Percentiles rank a stretch among this genome's conserved stretches.
These are phyloP conservation scores for Rhagoletis pomonella DNA, from an alignment of 1,140 invertebrate genomes.

Conservation along the genomic window DNA sequence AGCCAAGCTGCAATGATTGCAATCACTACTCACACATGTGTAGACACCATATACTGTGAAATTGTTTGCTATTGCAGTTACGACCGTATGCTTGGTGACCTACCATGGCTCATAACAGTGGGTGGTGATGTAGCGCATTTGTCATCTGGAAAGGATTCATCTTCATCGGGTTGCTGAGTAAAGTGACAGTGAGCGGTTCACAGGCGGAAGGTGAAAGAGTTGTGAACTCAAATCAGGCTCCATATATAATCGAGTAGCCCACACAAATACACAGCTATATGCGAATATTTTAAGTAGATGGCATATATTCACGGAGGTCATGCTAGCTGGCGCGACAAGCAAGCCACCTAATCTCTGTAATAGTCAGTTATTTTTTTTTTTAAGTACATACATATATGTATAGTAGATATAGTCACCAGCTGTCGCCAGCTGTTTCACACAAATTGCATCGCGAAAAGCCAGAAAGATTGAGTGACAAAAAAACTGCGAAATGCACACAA, in stretches of 20 bases:
- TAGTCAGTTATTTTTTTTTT: conserved; percentile 5
- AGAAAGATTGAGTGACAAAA: not conserved
- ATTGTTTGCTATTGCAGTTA: not conserved
- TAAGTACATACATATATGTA: not conserved
- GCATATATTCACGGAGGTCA: not conserved
- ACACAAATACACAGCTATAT: not conserved
- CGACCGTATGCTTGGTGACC: not conserved
- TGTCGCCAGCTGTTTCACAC: conserved; percentile 26
- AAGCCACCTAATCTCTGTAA: conserved; percentile 35
- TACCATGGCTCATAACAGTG: not conserved
- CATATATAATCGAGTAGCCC: not conserved
- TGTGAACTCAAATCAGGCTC: not conserved
- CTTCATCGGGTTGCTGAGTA: not conserved
- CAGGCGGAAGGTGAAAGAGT: not conserved
- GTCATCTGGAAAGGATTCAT: conserved; percentile 18
- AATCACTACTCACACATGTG: not conserved
- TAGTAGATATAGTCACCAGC: not conserved
- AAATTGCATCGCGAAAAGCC: conserved; percentile 7
- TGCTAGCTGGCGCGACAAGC: not conserved
- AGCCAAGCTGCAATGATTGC: conserved; percentile 27
- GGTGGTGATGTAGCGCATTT: not conserved
- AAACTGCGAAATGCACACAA: not conserved
- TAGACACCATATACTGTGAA: not conserved
- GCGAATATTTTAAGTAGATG: not conserved
- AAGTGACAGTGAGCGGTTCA: not conserved